Conservation (phyloP, 1,140 invertebrate genomes). For the Protaetia brevitarsis region DNA sequence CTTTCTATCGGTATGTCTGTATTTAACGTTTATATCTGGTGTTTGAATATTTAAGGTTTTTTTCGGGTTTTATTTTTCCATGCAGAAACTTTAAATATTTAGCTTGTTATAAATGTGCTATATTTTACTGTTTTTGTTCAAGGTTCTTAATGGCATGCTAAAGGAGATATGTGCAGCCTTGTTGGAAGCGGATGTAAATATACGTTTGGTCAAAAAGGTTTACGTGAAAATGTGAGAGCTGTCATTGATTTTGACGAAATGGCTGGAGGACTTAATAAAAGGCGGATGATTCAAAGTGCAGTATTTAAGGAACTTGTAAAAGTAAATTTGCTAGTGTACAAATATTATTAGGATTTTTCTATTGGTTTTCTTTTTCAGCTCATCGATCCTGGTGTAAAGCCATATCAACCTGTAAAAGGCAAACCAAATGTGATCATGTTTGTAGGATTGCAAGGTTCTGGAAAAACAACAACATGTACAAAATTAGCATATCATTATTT, state of each 20-base stretch:
- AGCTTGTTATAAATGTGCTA: not conserved
- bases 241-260: slow-evolving; percentile 99
- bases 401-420: slow-evolving; percentile 94
- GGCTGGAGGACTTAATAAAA: slow-evolving; percentile 97
- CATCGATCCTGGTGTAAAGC: slow-evolving; percentile 97
- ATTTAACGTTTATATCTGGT: no score
- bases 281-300: slow-evolving; percentile 97
- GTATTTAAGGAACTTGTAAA: slow-evolving; percentile 99
- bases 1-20: no score
- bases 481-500: slow-evolving; percentile 99
- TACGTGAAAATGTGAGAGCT: slow-evolving; percentile 96
- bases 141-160: slow-evolving; percentile 98
- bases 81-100: not conserved
- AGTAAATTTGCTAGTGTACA: slow-evolving; percentile 52
- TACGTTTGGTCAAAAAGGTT: slow-evolving; percentile 91
- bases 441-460: slow-evolving; percentile 97
- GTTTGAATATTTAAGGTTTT: not conserved
- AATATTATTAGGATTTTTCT: slow-evolving; percentile 19
- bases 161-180: slow-evolving; percentile 98
- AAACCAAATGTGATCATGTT: slow-evolving; percentile 99
- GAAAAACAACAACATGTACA: slow-evolving; percentile 99
- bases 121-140: slow-evolving; percentile 35
- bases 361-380: slow-evolving; percentile 61
- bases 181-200: slow-evolving; percentile 98
- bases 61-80: not conserved